A percentile compares a stretch with the other conserved stretches of the same genome.
phyloP scores from a whole-genome alignment of 2,888 invertebrate species.

The Drosophila subsilvestris region DNA sequence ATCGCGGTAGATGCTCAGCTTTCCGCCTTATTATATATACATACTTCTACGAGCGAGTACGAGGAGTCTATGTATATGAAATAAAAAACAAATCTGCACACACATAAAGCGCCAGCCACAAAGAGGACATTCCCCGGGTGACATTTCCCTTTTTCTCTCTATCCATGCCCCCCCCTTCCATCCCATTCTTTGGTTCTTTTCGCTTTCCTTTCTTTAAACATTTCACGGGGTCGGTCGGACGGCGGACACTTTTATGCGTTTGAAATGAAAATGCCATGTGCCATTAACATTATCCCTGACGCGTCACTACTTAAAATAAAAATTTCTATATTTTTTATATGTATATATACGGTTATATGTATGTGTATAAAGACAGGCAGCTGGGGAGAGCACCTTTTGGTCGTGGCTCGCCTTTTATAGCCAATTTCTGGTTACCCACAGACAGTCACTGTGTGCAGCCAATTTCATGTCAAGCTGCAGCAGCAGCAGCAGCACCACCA shows the following conservation, averaged over 20 bases:
- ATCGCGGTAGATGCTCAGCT: slow-evolving; percentile 64
- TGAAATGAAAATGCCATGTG: slow-evolving; percentile 79
- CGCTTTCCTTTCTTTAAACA: slow-evolving; percentile 42
- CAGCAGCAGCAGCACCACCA: slow-evolving; percentile 42
- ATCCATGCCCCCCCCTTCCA: not conserved
- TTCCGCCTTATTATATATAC: slow-evolving; percentile 52
- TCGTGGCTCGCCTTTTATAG: slow-evolving; percentile 69
- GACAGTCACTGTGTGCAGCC: slow-evolving; percentile 65
- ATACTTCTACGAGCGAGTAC: slow-evolving; percentile 11
- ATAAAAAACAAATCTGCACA: slow-evolving; percentile 57
- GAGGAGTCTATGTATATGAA: slow-evolving; percentile 26
- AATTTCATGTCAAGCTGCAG: slow-evolving; percentile 77
- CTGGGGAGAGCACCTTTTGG: slow-evolving; percentile 64
- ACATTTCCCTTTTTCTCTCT: slow-evolving; percentile 17
- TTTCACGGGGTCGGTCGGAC: slow-evolving; percentile 57
- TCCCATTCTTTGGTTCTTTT: not conserved
- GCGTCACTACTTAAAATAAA: slow-evolving; percentile 80
- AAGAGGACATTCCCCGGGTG: slow-evolving; percentile 45
- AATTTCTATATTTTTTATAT: slow-evolving; percentile 75
- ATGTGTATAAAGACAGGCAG: slow-evolving; percentile 19
- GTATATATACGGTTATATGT: slow-evolving; percentile 20
- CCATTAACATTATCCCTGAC: slow-evolving; percentile 81
- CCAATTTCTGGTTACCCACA: slow-evolving; percentile 79
- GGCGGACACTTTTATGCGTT: slow-evolving; percentile 75
- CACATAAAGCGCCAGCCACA: slow-evolving; percentile 69